Evolutionary conservation across 2,113 vertebrate species (phyloP).

Genomic region (Ceuthmochares aereus): DNA sequence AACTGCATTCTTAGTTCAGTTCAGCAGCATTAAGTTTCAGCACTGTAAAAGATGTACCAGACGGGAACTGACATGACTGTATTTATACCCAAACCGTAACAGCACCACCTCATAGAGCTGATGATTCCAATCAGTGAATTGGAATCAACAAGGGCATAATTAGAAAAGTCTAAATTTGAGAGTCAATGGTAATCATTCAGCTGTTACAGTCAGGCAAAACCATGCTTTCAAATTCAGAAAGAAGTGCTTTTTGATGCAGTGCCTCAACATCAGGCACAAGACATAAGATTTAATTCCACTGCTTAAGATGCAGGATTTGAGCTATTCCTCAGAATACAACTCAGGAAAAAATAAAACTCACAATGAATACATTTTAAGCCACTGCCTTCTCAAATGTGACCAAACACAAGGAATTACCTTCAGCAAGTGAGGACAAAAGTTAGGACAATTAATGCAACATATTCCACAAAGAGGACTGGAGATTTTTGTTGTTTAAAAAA

Average conservation of each 20-base stretch:
- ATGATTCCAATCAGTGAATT: not conserved
- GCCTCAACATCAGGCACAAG: not conserved
- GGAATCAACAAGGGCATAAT: not conserved
- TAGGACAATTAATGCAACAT: not conserved
- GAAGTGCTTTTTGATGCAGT: not conserved
- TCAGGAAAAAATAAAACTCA: not conserved
- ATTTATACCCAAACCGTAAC: not conserved
- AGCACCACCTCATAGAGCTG: not conserved
- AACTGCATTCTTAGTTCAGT: not conserved
- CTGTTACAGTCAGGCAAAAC: not conserved
- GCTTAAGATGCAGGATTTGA: not conserved
- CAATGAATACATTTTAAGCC: not conserved
- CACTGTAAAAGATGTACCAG: not conserved
- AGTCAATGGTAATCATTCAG: not conserved
- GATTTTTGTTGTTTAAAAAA: not conserved
- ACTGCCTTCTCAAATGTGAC: not conserved
- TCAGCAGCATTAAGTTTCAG: not conserved
- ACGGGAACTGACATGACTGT: not conserved
- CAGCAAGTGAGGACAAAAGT: not conserved
- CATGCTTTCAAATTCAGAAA: not conserved
- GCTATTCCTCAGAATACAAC: not conserved
- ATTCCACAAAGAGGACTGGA: not conserved
- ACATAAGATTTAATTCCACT: not conserved
- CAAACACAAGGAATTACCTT: not conserved
- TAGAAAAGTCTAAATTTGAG: not conserved